Base-by-base conservation (phyloP, 1,140 invertebrate genomes). In the Ctenoplectra terminalis region DNA sequence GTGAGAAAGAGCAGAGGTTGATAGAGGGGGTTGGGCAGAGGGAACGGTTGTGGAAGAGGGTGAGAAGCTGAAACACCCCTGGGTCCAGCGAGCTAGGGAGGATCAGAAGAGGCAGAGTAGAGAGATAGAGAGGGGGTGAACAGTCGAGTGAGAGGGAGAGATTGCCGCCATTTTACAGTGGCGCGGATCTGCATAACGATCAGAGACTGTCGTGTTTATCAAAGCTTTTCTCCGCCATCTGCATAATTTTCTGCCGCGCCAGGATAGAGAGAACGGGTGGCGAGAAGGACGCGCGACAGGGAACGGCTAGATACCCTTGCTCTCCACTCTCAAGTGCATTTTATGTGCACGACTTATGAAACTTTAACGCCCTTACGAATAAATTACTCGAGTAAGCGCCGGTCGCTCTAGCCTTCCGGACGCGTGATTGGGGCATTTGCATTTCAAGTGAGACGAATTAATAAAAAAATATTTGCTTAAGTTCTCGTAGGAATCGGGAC, bases 141-240 rank as follows among this genome's bases (percentile, higher is more conserved):
- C 77, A 85, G 81, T 83, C 86, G 87, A 90, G 85, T 84, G 88
- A 89, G 91, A 89, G 89, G 89, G 90, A 89, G 90, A 93, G 90
- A 93, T 92, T 92, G 93, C 92, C 93, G 93, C 93, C 93, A 94
- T 94, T 94, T 94, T 94, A 93, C 92, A 93, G 90, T 90, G 88
- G 86, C 90, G 83, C 90, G 90, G 89, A 94, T 94, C 93, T 94
- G 93, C 93, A 94, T 94, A 94, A 94, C 93, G 93, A 94, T 94
- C 93, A 94, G 92, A 92, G 92, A 93, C 93, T 91, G 91, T 92
- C 92, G 92, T 93, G 93, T 94, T 94, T 94, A 93, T 94, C 93
- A 93, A 94, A 94, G 93, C 92, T 94, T 93, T 93, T 93, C 92
- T 94, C 92, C 92, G 91, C 88, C 92, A 93, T 93, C 92, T 93